A percentile compares a stretch with the other conserved stretches of the same genome.
Conservation (phyloP, 2,797 vertebrate genomes). For the Urocyon cinereoargenteus region DNA sequence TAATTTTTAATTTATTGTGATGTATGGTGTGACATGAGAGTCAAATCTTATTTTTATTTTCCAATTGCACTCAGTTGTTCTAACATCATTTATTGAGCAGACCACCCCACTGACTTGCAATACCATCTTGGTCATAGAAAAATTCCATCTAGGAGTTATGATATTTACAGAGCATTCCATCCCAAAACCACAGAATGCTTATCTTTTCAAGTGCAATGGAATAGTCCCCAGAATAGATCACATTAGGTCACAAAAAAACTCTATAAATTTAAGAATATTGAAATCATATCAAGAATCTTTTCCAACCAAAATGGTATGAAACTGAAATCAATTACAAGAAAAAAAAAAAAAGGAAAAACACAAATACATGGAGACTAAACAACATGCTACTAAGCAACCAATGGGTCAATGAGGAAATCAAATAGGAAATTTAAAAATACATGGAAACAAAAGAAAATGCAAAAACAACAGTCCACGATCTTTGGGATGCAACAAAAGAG, state of each 20-base stretch:
- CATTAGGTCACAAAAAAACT: not conserved
- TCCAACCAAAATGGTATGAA: not conserved
- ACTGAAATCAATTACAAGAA: not conserved
- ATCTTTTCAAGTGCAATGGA: not conserved
- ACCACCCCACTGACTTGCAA: not conserved
- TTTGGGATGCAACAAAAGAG: not conserved
- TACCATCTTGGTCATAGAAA: not conserved
- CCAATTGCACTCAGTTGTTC: not conserved
- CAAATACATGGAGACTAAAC: not conserved
- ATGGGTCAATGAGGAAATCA: not conserved
- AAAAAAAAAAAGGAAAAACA: not conserved
- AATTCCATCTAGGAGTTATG: not conserved
- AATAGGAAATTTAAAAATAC: not conserved
- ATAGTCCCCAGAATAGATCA: not conserved
- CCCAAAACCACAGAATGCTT: not conserved
- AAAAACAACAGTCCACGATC: not conserved
- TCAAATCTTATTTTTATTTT: slow-evolving; percentile 14
- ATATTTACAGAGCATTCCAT: not conserved
- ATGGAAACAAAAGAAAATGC: not conserved
- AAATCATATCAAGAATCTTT: not conserved
- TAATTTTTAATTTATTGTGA: slow-evolving; percentile 30
- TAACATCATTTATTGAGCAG: not conserved
- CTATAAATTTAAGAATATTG: not conserved
- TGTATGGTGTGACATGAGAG: not conserved
- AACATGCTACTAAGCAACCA: not conserved